These are phyloP conservation scores for Ctena decussata DNA, from an alignment of 2,888 invertebrate species.

Conservation along the genomic window DNA sequence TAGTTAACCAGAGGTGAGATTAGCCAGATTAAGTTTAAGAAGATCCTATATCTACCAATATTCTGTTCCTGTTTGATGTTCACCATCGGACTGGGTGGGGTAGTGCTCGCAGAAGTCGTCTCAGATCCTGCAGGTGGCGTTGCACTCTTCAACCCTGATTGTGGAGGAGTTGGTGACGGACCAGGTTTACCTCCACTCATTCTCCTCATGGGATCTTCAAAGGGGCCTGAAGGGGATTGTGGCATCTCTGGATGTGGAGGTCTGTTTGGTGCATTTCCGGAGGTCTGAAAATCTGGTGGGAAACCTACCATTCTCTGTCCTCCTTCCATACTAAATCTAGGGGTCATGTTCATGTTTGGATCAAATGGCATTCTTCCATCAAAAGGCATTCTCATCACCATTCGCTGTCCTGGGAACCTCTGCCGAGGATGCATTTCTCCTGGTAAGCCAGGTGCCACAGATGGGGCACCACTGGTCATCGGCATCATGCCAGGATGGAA, in stretches of 20 bases:
- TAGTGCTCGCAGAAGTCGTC: slow-evolving; percentile 6
- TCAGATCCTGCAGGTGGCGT: neutral
- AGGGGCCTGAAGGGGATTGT: slow-evolving; percentile 4
- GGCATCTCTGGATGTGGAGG: neutral
- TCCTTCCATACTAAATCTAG: slow-evolving; percentile 21
- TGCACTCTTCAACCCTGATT: neutral
- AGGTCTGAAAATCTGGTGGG: slow-evolving; percentile 30
- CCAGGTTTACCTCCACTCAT: slow-evolving; percentile 12
- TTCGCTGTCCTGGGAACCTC: slow-evolving; percentile 44
- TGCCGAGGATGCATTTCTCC: slow-evolving; percentile 46
- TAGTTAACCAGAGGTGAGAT: no score
- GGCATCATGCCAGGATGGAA: slow-evolving; percentile 39
- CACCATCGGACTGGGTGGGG: slow-evolving; percentile 38
- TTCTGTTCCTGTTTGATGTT: slow-evolving; percentile 55
- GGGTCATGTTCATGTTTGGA: slow-evolving; percentile 22
- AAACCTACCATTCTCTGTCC: slow-evolving; percentile 9
- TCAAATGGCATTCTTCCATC: slow-evolving; percentile 51
- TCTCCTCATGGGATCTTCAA: slow-evolving; percentile 37
- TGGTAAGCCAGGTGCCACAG: slow-evolving; percentile 37
- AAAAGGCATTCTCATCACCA: slow-evolving; percentile 28
- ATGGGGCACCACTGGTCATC: slow-evolving; percentile 22
- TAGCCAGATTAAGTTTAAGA: no score
- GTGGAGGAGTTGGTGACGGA: neutral
- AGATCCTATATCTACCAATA: no score
- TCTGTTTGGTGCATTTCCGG: slow-evolving; percentile 22